Percentiles rank a stretch among this genome's conserved stretches.
Conservation (phyloP, 2,113 vertebrate species). For the Pelecanoides urinatrix region DNA sequence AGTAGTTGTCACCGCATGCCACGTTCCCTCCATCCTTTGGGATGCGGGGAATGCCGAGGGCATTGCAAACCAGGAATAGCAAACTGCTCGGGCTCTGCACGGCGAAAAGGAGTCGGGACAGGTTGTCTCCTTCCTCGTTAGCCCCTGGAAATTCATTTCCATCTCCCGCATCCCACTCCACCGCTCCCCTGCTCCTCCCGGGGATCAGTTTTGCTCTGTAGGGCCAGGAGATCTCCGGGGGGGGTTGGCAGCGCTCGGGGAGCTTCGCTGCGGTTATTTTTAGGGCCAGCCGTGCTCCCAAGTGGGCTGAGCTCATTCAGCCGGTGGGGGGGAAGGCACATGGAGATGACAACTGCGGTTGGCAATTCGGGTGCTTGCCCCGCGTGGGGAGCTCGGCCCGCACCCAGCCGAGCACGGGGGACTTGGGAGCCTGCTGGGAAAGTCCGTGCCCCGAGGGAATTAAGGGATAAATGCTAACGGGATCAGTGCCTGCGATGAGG, state of each 20-base stretch:
- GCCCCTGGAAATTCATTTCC: neutral
- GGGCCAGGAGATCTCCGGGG: neutral
- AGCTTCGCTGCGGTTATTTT: slow-evolving; percentile 13
- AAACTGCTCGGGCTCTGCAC: rapidly evolving
- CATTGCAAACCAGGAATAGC: rapidly evolving
- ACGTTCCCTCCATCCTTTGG: neutral
- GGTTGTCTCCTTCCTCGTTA: rapidly evolving
- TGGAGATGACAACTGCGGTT: neutral
- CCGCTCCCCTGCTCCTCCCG: neutral
- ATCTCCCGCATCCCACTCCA: neutral
- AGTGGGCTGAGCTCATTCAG: neutral
- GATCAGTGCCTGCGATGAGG: neutral
- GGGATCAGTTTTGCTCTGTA: neutral
- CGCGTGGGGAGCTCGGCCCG: neutral
- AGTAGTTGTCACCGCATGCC: rapidly evolving
- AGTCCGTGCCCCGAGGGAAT: neutral
- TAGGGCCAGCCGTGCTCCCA: neutral
- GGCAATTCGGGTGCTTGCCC: neutral
- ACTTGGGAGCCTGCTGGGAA: neutral
- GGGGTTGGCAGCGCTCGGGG: neutral
- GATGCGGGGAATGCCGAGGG: neutral
- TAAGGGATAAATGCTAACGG: neutral
- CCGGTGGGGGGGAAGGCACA: neutral
- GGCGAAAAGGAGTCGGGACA: rapidly evolving
- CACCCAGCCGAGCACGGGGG: rapidly evolving